These are phyloP conservation scores for Puma concolor DNA, from an alignment of 2,113 vertebrate species.

Conservation along the genomic window DNA sequence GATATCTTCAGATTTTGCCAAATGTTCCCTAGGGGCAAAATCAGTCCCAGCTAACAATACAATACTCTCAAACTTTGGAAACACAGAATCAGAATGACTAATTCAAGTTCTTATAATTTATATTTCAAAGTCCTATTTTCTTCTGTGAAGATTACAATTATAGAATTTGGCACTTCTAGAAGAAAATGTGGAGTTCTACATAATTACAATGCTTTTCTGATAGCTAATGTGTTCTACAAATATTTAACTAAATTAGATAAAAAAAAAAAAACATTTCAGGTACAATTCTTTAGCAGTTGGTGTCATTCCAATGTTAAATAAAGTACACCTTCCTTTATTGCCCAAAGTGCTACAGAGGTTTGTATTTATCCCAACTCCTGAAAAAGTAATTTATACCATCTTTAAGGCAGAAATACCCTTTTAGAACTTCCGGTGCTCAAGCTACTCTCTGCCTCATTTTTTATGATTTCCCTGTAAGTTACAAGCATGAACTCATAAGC, in stretches of 20 bases:
- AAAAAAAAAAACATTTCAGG: not conserved
- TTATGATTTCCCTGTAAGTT: slow-evolving; percentile 25
- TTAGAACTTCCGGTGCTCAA: not conserved
- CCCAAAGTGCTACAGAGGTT: not conserved
- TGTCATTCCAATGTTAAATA: not conserved
- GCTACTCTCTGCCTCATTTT: not conserved
- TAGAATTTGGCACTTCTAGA: not conserved
- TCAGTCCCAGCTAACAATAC: not conserved
- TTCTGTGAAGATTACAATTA: not conserved
- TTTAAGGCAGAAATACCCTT: slow-evolving; percentile 12
- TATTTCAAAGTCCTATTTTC: not conserved
- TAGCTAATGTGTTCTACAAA: not conserved
- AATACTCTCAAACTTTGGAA: not conserved
- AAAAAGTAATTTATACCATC: slow-evolving; percentile 41
- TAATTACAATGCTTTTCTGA: not conserved
- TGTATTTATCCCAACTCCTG: not conserved
- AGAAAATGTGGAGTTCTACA: not conserved
- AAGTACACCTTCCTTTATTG: not conserved
- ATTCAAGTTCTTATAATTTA: not conserved
- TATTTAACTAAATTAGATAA: slow-evolving; percentile 3
- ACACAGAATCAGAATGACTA: not conserved
- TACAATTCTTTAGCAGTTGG: not conserved
- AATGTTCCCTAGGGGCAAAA: not conserved
- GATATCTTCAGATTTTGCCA: not conserved
- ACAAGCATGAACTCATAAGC: slow-evolving; percentile 10